A percentile compares a stretch with the other conserved stretches of the same genome.
phyloP scores from a whole-genome alignment of 1,140 invertebrate genomes.

The Myzus persicae region DNA sequence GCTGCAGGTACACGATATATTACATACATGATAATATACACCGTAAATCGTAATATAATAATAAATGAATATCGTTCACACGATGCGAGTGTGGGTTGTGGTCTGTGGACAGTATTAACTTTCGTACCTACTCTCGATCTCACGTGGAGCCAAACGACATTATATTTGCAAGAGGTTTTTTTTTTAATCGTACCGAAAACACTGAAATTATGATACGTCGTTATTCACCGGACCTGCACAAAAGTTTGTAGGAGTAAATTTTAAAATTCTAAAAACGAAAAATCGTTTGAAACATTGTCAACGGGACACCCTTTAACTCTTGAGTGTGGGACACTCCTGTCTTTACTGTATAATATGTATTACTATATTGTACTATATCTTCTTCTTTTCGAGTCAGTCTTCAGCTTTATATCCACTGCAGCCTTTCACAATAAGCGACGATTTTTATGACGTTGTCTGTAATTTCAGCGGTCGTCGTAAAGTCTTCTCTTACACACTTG shows the following conservation, averaged over 20 bases:
- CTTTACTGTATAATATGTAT: neutral
- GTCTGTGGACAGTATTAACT: neutral
- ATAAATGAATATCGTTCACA: neutral
- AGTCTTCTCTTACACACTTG: no score
- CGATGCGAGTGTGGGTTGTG: neutral
- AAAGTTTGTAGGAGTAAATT: neutral
- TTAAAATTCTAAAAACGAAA: conserved; percentile 4
- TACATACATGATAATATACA: neutral
- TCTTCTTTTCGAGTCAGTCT: no score
- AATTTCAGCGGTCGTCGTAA: no score
- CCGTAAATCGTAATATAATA: no score
- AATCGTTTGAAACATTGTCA: neutral
- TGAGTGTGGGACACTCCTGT: no score
- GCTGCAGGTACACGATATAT: no score
- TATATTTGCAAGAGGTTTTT: neutral
- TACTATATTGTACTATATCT: no score
- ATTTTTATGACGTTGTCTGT: no score
- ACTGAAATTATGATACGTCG: neutral
- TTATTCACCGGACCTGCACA: neutral
- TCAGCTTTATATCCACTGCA: no score
- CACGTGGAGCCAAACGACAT: neutral
- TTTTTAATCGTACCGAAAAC: neutral
- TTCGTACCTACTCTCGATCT: neutral
- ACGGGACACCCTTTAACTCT: neutral
- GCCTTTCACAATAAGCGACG: no score